Conservation (phyloP, 2,113 vertebrate species). For the Eulemur macaco region DNA sequence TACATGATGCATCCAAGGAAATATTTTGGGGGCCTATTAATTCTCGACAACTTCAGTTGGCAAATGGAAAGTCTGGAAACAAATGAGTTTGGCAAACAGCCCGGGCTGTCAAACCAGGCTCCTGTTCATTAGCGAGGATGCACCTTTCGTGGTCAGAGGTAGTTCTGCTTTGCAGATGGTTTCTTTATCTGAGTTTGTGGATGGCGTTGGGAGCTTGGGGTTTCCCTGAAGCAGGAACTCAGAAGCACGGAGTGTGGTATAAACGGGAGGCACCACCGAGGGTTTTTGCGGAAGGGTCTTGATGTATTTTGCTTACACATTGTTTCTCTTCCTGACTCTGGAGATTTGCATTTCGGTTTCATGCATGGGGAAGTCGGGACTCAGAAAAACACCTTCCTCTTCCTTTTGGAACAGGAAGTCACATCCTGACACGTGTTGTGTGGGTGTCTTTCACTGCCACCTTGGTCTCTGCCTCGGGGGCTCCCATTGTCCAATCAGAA, state of each 20-base stretch:
- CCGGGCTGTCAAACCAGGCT: slow-evolving; percentile 79
- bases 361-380: slow-evolving; percentile 46
- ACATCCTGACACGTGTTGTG: rapidly evolving
- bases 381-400: slow-evolving; percentile 42
- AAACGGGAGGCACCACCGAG: not conserved
- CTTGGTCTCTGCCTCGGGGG: not conserved
- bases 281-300: not conserved
- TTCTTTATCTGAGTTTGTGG: slow-evolving; percentile 72
- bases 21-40: slow-evolving; percentile 83
- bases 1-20: slow-evolving; percentile 79
- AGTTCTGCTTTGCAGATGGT: slow-evolving; percentile 65
- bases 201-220: slow-evolving; percentile 59
- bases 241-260: not conserved
- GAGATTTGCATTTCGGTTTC: slow-evolving; percentile 58
- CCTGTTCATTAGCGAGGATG: slow-evolving; percentile 78
- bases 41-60: slow-evolving; percentile 80
- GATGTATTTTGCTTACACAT: not conserved
- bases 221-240: slow-evolving; percentile 41
- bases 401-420: not conserved
- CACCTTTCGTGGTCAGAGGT: slow-evolving; percentile 73
- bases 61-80: slow-evolving; percentile 80
- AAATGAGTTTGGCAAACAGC: slow-evolving; percentile 82
- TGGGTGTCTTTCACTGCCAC: not conserved
- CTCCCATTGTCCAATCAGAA: not conserved
- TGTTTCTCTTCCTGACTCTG: slow-evolving; percentile 56